Conservation (phyloP, 2,888 invertebrate genomes). For the Drosophila vallismaia region DNA sequence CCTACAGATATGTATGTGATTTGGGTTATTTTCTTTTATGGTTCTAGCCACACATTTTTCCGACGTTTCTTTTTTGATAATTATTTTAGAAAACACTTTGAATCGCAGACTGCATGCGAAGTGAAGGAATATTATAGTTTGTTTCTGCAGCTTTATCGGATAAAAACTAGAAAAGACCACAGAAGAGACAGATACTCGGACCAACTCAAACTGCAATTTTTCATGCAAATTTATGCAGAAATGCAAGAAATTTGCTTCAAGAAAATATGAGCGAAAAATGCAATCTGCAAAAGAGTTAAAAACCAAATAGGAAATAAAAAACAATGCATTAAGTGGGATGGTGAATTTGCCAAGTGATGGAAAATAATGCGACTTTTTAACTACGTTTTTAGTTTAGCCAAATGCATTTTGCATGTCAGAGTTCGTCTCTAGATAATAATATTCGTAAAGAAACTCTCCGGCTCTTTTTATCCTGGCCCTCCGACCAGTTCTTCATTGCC, state of each 20-base stretch:
- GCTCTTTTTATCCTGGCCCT: constrained; percentile 22
- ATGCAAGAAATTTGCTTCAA: constrained; percentile 56
- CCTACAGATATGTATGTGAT: constrained; percentile 8
- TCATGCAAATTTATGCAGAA: constrained; percentile 75
- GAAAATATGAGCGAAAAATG: constrained; percentile 44
- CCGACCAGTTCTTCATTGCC: constrained; percentile 23
- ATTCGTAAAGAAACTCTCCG: constrained; percentile 9
- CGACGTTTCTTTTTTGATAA: constrained; percentile 1
- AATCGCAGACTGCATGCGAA: not conserved
- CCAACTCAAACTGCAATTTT: constrained; percentile 53
- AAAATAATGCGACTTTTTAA: constrained; percentile 77
- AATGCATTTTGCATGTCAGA: constrained; percentile 74
- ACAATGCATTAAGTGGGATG: constrained; percentile 25
- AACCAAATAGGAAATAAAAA: constrained; percentile 28
- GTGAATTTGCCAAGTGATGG: constrained; percentile 72
- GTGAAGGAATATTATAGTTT: constrained; percentile 16
- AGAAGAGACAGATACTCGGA: constrained; percentile 27
- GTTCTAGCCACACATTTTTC: not conserved
- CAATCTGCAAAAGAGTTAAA: constrained; percentile 35
- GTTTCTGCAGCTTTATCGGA: constrained; percentile 10
- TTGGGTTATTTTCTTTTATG: not conserved
- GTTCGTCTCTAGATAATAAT: constrained; percentile 39
- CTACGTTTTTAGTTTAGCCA: constrained; percentile 62
- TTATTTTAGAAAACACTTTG: constrained; percentile 13
- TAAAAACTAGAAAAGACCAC: constrained; percentile 11